Conservation (phyloP, 1,140 invertebrate genomes). For the Aphaenogaster ashmeadi region DNA sequence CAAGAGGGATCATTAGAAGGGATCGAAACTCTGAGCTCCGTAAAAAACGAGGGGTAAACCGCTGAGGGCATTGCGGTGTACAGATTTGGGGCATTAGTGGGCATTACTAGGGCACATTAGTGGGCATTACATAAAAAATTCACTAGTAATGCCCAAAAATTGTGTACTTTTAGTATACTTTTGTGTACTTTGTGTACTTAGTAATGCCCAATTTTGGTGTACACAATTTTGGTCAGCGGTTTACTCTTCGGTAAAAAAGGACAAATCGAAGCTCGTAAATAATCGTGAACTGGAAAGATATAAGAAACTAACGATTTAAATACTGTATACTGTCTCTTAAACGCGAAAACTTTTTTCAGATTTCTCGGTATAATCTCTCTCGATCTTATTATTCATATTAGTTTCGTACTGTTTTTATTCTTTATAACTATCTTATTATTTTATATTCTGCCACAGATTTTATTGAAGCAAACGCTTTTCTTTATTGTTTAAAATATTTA, state of each 20-base stretch:
- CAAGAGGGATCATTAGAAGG: neutral
- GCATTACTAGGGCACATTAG: too few relatives aligned
- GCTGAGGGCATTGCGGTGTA: too few relatives aligned
- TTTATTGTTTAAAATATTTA: neutral
- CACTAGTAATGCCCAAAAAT: too few relatives aligned
- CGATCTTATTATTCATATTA: neutral
- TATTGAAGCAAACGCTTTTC: constrained; percentile 1
- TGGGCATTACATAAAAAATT: too few relatives aligned
- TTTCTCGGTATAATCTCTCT: neutral
- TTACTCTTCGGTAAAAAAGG: neutral
- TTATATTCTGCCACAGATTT: neutral
- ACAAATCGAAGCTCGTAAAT: constrained; percentile 19
- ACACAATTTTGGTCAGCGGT: too few relatives aligned
- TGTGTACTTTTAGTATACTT: too few relatives aligned
- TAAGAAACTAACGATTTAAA: neutral
- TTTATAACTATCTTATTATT: neutral
- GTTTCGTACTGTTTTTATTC: neutral
- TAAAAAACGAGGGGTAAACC: neutral
- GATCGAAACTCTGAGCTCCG: neutral
- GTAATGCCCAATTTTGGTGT: too few relatives aligned
- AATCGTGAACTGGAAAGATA: neutral
- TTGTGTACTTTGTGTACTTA: too few relatives aligned
- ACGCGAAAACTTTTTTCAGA: neutral
- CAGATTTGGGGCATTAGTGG: too few relatives aligned
- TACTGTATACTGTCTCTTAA: neutral